Evolutionary conservation across 1,140 invertebrate species (phyloP).

Genomic region (Bombyx mandarina): DNA sequence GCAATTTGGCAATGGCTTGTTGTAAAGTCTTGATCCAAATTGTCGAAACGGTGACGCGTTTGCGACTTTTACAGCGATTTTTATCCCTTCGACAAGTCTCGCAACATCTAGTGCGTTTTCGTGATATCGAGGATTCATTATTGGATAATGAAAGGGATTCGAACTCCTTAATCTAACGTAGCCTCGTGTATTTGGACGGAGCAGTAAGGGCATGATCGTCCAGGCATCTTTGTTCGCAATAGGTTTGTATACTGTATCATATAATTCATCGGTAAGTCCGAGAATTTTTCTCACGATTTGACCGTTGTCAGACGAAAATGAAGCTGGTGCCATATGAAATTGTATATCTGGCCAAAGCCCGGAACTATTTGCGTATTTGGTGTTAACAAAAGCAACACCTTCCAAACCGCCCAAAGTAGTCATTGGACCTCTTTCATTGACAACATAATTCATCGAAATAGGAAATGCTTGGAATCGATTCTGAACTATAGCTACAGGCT

Average conservation of each 20-base stretch:
- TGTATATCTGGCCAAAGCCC: conserved; percentile 87
- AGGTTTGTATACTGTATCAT: conserved; percentile 82
- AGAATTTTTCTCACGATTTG: conserved; percentile 81
- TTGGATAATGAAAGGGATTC: conserved; percentile 88
- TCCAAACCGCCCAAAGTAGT: conserved; percentile 88
- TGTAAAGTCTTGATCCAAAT: conserved; percentile 83
- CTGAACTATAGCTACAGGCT: conserved; percentile 84
- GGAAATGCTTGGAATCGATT: conserved; percentile 78
- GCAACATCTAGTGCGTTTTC: conserved; percentile 82
- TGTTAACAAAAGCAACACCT: conserved; percentile 88
- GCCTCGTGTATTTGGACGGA: conserved; percentile 86
- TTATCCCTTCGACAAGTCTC: conserved; percentile 86
- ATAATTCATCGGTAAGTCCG: conserved; percentile 87
- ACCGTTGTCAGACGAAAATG: conserved; percentile 85
- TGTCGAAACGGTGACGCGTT: conserved; percentile 84
- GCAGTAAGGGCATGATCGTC: conserved; percentile 85
- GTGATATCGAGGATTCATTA: conserved; percentile 93
- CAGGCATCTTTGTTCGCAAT: conserved; percentile 84
- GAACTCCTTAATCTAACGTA: conserved; percentile 79
- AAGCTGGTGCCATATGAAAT: conserved; percentile 89
- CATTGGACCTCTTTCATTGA: conserved; percentile 85
- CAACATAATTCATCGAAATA: conserved; percentile 84
- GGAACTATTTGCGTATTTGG: conserved; percentile 81
- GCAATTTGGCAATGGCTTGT: conserved; percentile 84
- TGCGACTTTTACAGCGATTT: conserved; percentile 79